A percentile compares a stretch with the other conserved stretches of the same genome.
These are phyloP conservation scores for Crypturellus undulatus DNA, from an alignment of 2,113 vertebrate genomes.

Conservation along the genomic window DNA sequence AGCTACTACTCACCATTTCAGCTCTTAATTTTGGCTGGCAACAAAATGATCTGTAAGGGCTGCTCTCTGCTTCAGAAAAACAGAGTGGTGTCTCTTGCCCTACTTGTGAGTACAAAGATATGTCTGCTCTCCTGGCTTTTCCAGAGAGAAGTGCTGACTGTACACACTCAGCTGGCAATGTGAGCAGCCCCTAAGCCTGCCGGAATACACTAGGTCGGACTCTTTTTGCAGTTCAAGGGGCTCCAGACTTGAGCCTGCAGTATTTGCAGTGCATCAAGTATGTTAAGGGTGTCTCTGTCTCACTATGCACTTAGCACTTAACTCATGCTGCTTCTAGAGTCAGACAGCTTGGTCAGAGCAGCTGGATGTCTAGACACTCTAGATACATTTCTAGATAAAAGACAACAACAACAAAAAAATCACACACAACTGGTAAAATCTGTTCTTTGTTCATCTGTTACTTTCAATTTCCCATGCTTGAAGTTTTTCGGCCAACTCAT, in stretches of 20 bases:
- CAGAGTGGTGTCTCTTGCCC: background rate
- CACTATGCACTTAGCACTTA: background rate
- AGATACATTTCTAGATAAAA: background rate
- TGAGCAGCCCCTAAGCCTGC: background rate
- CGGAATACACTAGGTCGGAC: background rate
- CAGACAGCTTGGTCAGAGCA: background rate
- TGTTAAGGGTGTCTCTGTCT: background rate
- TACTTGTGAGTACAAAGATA: background rate
- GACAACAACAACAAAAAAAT: background rate
- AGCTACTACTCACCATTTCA: background rate
- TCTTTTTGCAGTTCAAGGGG: background rate
- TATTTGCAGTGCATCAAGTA: background rate
- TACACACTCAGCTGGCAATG: fast-evolving
- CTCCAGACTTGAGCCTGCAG: background rate
- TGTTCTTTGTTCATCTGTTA: background rate
- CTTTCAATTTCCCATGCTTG: background rate
- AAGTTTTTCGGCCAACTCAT: background rate
- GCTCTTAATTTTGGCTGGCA: background rate
- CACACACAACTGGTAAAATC: background rate
- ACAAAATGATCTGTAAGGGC: background rate
- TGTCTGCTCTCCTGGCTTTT: background rate
- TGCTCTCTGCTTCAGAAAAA: background rate
- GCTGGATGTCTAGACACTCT: background rate
- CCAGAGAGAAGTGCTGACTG: background rate
- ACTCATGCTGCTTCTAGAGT: background rate